A percentile compares a stretch with the other conserved stretches of the same genome.
These are phyloP conservation scores for Sacculina carcini DNA, from an alignment of 2,888 invertebrate genomes.

Conservation along the genomic window DNA sequence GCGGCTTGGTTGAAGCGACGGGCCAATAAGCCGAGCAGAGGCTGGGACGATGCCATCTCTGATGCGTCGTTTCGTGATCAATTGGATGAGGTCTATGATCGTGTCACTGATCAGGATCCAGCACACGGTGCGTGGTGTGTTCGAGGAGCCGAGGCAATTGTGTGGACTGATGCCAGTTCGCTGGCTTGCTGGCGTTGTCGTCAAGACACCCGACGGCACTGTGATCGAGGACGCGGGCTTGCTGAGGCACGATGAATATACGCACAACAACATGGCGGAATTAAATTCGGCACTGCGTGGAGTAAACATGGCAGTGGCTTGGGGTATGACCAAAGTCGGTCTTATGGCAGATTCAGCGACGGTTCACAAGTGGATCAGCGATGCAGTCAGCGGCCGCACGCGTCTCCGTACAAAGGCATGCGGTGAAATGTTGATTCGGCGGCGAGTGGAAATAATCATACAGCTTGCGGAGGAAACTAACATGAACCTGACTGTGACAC, in stretches of 20 bases:
- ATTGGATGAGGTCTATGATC: no score
- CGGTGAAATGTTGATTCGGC: background rate
- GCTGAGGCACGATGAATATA: background rate
- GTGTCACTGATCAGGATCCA: background rate
- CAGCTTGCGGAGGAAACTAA: background rate
- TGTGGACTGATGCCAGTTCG: no score
- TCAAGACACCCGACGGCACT: no score
- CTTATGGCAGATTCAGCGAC: background rate
- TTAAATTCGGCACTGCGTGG: background rate
- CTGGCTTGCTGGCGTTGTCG: no score
- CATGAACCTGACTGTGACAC: background rate
- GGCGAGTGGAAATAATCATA: background rate
- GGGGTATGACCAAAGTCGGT: background rate
- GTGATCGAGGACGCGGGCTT: background rate
- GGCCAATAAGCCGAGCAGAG: no score
- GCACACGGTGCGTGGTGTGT: background rate
- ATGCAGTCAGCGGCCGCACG: no score
- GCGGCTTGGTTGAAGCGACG: no score
- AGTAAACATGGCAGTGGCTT: background rate
- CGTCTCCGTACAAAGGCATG: no score
- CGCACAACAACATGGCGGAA: slow-evolving; percentile 4
- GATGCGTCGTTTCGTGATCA: no score
- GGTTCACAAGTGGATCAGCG: background rate
- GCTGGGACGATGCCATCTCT: no score
- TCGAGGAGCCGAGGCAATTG: no score